Evolutionary conservation across 2,888 invertebrate species (phyloP).

Genomic region (Timema podura): DNA sequence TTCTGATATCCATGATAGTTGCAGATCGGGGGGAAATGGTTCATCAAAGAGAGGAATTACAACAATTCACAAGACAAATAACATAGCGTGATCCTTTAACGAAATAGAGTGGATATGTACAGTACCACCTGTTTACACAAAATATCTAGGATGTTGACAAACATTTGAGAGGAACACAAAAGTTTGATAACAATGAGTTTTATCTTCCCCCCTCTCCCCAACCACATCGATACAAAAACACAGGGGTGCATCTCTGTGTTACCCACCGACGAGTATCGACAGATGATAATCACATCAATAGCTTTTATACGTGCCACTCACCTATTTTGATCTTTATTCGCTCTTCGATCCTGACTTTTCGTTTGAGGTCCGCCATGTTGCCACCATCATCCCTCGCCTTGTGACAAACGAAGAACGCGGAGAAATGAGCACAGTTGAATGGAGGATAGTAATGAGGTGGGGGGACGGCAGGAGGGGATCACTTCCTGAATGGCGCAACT

Average conservation of each 20-base stretch:
- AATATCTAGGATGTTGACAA: no score
- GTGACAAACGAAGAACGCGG: constrained; percentile 9
- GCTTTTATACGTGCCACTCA: constrained; percentile 50
- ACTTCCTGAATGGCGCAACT: constrained; percentile 30
- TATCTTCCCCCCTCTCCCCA: not conserved
- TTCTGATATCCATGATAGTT: no score
- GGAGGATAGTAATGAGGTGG: constrained; percentile 18
- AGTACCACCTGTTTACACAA: no score
- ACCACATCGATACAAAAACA: not conserved
- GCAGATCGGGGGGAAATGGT: no score
- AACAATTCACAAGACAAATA: no score
- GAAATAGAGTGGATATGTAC: no score
- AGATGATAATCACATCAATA: no score
- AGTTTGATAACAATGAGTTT: no score
- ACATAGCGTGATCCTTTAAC: no score
- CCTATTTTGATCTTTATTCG: constrained; percentile 92
- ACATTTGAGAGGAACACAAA: no score
- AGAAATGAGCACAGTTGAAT: constrained; percentile 15
- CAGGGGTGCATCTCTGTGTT: not conserved
- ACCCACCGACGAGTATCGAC: not conserved
- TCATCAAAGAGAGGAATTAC: no score
- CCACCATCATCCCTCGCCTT: constrained; percentile 21
- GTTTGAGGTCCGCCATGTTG: constrained; percentile 89
- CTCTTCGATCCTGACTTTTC: constrained; percentile 88
- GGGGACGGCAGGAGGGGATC: constrained; percentile 15